Conservation (phyloP, 2,797 vertebrate genomes). For the Geotrypetes seraphini region DNA sequence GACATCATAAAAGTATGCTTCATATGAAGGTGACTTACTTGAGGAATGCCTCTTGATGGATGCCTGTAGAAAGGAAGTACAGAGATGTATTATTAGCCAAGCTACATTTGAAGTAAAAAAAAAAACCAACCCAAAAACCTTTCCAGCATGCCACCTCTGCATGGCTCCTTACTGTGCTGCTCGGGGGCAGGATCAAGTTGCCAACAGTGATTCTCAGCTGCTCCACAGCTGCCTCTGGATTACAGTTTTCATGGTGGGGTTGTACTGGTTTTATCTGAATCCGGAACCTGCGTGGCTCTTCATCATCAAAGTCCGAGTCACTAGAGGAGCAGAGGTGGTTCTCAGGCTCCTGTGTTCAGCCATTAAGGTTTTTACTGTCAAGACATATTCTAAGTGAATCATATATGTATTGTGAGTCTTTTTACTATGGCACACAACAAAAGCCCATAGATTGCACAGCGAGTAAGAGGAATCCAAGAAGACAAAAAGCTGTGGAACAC, state of each 20-base stretch:
- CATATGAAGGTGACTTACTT: no score
- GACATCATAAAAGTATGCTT: no score
- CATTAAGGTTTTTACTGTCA: constrained; percentile 52
- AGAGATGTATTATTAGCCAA: background rate
- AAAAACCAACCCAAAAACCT: no score
- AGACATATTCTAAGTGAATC: no score
- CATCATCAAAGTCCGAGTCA: constrained; percentile 87
- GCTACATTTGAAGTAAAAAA: no score
- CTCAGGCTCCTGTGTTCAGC: constrained; percentile 46
- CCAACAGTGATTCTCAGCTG: constrained; percentile 82
- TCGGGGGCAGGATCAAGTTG: constrained; percentile 72
- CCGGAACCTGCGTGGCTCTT: constrained; percentile 82
- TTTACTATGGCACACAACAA: no score
- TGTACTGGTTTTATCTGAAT: constrained; percentile 79
- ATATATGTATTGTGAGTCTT: no score
- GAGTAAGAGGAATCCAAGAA: no score
- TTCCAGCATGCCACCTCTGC: no score
- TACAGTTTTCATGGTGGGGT: constrained; percentile 24
- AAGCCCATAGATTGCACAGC: no score
- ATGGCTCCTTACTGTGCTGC: constrained; percentile 58
- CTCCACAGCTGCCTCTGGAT: constrained; percentile 54
- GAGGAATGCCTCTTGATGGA: constrained; percentile 50
- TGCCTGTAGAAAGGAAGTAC: constrained; percentile 31
- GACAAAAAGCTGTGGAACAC: no score
- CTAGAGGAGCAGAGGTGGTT: constrained; percentile 77